A percentile compares a stretch with the other conserved stretches of the same genome.
Conservation (phyloP, 2,797 vertebrate genomes). For the Discoglossus pictus region DNA sequence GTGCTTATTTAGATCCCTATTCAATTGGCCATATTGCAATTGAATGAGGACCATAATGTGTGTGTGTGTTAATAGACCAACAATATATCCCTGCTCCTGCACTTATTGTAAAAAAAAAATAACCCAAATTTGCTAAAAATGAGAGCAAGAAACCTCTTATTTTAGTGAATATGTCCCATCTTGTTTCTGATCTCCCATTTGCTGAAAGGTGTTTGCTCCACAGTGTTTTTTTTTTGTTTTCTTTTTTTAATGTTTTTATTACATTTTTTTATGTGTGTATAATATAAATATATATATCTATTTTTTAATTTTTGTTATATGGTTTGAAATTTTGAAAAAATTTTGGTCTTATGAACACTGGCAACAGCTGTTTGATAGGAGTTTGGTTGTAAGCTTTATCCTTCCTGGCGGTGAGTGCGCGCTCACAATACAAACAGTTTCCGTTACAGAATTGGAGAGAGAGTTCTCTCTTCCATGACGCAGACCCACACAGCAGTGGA, state of each 20-base stretch:
- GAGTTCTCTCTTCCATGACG: neutral
- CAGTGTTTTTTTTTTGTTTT: slow-evolving; percentile 23
- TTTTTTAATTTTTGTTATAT: slow-evolving; percentile 49
- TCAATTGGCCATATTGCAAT: too few relatives aligned
- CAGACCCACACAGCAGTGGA: neutral
- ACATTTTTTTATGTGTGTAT: slow-evolving; percentile 38
- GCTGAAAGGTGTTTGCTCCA: slow-evolving; percentile 24
- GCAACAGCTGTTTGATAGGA: slow-evolving; percentile 40
- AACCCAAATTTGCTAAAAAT: too few relatives aligned
- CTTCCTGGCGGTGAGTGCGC: neutral
- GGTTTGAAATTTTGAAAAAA: slow-evolving; percentile 28
- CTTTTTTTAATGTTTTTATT: slow-evolving; percentile 23
- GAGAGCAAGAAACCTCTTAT: too few relatives aligned
- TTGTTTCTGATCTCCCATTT: slow-evolving; percentile 3
- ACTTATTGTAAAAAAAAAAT: too few relatives aligned
- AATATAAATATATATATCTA: slow-evolving; percentile 48
- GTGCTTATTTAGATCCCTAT: too few relatives aligned
- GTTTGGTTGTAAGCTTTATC: slow-evolving; percentile 44
- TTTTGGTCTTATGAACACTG: slow-evolving; percentile 42
- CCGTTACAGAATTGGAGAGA: slow-evolving; percentile 28
- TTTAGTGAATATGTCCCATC: too few relatives aligned
- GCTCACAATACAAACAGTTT: slow-evolving; percentile 16
- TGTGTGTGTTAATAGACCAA: too few relatives aligned
- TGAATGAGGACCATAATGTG: too few relatives aligned
- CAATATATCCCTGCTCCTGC: too few relatives aligned